These are phyloP conservation scores for Eremobia ochroleuca DNA, from an alignment of 2,888 invertebrate genomes.

Conservation along the genomic window DNA sequence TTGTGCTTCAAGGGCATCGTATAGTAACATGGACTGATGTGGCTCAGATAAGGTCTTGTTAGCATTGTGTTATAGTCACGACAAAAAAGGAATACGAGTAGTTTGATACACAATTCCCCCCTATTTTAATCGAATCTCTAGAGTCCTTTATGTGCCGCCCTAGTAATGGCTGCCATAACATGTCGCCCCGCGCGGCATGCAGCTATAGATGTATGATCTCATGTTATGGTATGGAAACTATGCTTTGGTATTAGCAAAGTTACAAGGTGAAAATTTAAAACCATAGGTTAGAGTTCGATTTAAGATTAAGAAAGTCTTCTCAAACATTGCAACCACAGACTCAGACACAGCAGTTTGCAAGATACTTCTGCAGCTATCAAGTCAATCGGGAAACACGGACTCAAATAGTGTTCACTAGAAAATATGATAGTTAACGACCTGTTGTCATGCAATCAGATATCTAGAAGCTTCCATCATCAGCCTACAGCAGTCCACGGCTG, in stretches of 20 bases:
- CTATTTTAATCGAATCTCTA: background rate
- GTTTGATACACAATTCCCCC: background rate
- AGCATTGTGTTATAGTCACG: background rate
- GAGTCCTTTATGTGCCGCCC: background rate
- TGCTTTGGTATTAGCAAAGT: background rate
- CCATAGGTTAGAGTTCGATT: background rate
- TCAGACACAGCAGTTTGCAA: background rate
- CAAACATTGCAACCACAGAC: background rate
- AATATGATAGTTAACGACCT: too few species aligned
- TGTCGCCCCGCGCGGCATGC: background rate
- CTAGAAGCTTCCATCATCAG: too few species aligned
- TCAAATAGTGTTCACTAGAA: background rate
- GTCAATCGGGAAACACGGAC: background rate
- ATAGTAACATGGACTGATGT: background rate
- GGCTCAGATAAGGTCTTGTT: background rate
- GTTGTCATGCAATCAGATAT: too few species aligned
- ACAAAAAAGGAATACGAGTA: background rate
- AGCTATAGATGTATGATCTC: background rate
- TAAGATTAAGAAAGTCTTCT: background rate
- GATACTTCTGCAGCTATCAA: background rate
- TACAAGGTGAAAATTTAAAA: background rate
- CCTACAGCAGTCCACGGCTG: too few species aligned
- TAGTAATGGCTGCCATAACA: too few species aligned
- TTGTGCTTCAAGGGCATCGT: slow-evolving; percentile 1
- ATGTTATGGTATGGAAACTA: background rate